A percentile compares a stretch with the other conserved stretches of the same genome.
phyloP scores from a whole-genome alignment of 2,888 invertebrate genomes.

The Schizaphis graminum region DNA sequence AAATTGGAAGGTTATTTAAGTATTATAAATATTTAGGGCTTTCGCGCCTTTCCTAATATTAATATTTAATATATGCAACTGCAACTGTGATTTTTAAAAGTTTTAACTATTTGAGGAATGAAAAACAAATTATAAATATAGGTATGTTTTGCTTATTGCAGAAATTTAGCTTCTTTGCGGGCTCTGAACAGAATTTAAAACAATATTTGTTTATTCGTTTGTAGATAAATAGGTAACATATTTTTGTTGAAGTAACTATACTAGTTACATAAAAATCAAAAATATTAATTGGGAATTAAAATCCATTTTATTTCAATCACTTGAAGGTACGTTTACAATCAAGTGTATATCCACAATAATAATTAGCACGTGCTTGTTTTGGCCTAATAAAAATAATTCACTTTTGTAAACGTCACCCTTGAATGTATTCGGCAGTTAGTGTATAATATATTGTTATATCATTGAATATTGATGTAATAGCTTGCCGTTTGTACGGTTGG shows the following conservation, averaged over 20 bases:
- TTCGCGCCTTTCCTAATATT: neutral
- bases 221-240: too few species aligned
- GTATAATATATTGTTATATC: slow-evolving; percentile 7
- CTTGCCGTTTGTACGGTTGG: slow-evolving; percentile 1
- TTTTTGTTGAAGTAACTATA: too few species aligned
- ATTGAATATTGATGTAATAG: slow-evolving; percentile 26
- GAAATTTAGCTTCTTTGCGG: too few species aligned
- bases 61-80: neutral
- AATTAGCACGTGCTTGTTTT: neutral
- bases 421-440: neutral
- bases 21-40: neutral
- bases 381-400: neutral
- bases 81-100: neutral
- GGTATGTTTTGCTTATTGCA: too few species aligned
- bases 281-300: neutral
- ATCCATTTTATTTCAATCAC: neutral
- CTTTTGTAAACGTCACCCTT: slow-evolving; percentile 31
- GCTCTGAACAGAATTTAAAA: too few species aligned
- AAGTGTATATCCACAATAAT: neutral
- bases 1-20: neutral
- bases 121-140: neutral
- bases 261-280: neutral
- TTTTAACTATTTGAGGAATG: neutral
- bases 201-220: too few species aligned
- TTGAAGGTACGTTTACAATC: neutral